Conservation (phyloP, 2,113 vertebrate genomes). For the Mustelus asterias region DNA sequence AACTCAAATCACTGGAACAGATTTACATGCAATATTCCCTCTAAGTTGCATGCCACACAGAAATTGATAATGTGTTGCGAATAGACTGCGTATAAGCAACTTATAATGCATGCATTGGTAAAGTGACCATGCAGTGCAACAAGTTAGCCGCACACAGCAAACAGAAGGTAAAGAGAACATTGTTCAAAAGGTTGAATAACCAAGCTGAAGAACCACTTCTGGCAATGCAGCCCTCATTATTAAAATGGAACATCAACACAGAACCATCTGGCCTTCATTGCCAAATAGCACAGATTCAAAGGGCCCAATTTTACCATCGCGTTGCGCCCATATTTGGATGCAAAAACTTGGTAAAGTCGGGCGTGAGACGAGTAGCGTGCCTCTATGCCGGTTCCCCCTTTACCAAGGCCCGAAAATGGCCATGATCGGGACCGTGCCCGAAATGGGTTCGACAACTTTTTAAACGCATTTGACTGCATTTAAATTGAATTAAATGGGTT, state of each 20-base stretch:
- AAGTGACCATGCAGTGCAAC: not conserved
- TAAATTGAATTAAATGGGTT: too few species aligned
- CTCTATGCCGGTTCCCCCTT: too few species aligned
- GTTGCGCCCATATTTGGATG: too few species aligned
- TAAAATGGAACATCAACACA: not conserved
- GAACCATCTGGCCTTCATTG: not conserved
- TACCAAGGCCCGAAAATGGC: too few species aligned
- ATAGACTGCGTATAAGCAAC: not conserved
- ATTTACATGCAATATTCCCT: not conserved
- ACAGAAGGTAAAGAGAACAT: too few species aligned
- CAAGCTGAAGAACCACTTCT: not conserved
- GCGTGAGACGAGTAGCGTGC: too few species aligned
- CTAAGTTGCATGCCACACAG: not conserved
- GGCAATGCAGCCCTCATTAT: not conserved
- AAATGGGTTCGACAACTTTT: too few species aligned
- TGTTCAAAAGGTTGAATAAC: not conserved
- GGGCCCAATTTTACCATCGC: not conserved
- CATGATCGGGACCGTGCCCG: too few species aligned
- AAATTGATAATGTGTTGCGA: not conserved
- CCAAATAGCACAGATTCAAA: not conserved
- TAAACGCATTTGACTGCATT: too few species aligned
- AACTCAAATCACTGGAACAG: not conserved
- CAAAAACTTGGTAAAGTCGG: too few species aligned
- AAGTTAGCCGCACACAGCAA: too few species aligned
- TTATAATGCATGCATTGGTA: not conserved